phyloP scores from a whole-genome alignment of 2,797 vertebrate species.

The Centropyge bicolor region DNA sequence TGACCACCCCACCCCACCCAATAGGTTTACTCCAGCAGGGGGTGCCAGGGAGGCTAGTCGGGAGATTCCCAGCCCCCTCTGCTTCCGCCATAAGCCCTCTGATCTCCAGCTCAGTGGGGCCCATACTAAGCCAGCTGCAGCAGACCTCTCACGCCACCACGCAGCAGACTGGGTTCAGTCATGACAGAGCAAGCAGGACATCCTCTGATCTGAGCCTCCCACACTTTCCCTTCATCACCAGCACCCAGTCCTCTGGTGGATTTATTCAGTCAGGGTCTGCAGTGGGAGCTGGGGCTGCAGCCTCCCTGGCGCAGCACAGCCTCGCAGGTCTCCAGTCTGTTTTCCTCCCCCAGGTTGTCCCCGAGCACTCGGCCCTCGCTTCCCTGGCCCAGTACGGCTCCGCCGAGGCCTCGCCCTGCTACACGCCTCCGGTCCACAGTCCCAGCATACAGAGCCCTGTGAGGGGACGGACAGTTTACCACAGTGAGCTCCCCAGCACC shows the following conservation, averaged over 20 bases:
- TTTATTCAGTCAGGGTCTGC: slow-evolving; percentile 78
- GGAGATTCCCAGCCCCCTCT: slow-evolving; percentile 74
- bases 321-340: slow-evolving; percentile 87
- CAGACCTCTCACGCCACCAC: slow-evolving; percentile 74
- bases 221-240: slow-evolving; percentile 80
- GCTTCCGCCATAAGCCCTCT: slow-evolving; percentile 83
- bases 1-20: slow-evolving; percentile 73
- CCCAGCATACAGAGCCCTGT: slow-evolving; percentile 89
- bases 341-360: slow-evolving; percentile 85
- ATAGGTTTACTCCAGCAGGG: slow-evolving; percentile 87
- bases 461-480: slow-evolving; percentile 84
- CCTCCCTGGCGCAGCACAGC: slow-evolving; percentile 84
- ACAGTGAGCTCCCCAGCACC: slow-evolving; percentile 79
- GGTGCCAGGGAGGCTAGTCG: slow-evolving; percentile 71
- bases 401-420: slow-evolving; percentile 84
- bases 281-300: slow-evolving; percentile 60
- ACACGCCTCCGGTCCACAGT: slow-evolving; percentile 87
- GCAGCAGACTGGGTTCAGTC: slow-evolving; percentile 78
- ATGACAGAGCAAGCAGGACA: slow-evolving; percentile 81
- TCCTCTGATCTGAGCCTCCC: slow-evolving; percentile 80
- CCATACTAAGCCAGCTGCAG: slow-evolving; percentile 87
- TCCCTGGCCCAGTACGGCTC: slow-evolving; percentile 86
- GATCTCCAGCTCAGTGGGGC: slow-evolving; percentile 85
- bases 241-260: slow-evolving; percentile 82
- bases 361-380: slow-evolving; percentile 87